Percentiles rank a stretch among this genome's conserved stretches.
Evolutionary conservation across 2,113 vertebrate species (phyloP).

Genomic region (western clawed frog (Xenopus tropicalis)): DNA sequence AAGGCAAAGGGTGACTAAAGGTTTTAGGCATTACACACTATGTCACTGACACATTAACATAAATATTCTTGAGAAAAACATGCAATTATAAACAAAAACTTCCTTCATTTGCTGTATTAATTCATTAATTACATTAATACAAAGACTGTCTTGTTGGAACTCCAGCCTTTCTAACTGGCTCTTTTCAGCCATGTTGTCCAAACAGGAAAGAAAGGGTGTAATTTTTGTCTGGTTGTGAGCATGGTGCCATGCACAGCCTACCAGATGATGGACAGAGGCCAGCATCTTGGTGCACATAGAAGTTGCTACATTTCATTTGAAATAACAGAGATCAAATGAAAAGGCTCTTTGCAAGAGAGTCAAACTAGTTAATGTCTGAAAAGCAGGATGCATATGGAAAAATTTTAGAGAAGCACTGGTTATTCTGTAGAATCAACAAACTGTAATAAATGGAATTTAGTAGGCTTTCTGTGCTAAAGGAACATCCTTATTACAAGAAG

Average conservation of each 20-base stretch:
- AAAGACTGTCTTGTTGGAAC: conserved; percentile 69
- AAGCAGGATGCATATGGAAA: conserved; percentile 39
- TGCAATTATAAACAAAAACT: conserved; percentile 61
- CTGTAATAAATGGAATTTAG: no score
- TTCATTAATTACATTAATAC: conserved; percentile 71
- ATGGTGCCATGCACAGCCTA: conserved; percentile 55
- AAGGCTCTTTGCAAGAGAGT: conserved; percentile 1
- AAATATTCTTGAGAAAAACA: conserved; percentile 51
- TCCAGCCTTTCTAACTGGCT: conserved; percentile 50
- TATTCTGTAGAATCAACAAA: no score
- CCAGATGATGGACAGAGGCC: conserved; percentile 48
- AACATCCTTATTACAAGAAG: no score
- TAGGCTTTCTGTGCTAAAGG: no score
- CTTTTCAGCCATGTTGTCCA: conserved; percentile 48
- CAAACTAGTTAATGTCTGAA: conserved; percentile 44
- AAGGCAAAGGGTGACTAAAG: neutral
- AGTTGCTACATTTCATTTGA: conserved; percentile 31
- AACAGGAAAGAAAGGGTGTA: conserved; percentile 71
- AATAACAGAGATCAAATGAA: conserved; percentile 6
- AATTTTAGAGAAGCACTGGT: neutral
- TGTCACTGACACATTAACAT: conserved; percentile 44
- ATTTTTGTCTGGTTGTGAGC: conserved; percentile 62
- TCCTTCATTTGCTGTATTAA: conserved; percentile 60
- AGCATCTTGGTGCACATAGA: conserved; percentile 48
- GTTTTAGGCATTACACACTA: neutral